Evolutionary conservation across 2,113 vertebrate genomes (phyloP), one percentile per base, ranked within the genome.

Genomic region (Myrmecophaga tridactyla): DNA sequence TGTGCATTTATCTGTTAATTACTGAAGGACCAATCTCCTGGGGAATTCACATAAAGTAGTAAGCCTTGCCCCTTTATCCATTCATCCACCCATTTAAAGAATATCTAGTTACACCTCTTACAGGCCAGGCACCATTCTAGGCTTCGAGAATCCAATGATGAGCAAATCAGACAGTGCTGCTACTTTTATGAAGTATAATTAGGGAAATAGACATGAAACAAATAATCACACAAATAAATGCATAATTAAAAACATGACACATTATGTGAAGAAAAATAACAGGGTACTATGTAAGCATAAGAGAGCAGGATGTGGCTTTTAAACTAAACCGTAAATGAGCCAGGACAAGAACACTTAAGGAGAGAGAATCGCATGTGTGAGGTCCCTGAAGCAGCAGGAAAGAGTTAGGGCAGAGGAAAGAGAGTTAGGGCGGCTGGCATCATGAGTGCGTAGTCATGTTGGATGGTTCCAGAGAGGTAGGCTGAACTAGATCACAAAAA

Each of bases 371-470:
- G 43, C 29, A 25, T 0, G 5, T 21, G 25, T 60, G 43, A 53
- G 84, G 83, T 7, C 34, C 70, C 62, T 10, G 62, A 6, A 63
- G 51, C 77, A n/a, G 62, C 29, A 39, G 36, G 34, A 75, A 41
- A 15, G 43, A 12, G 43, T 11, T 14, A 3, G 46, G 82, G n/a
- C 48, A 7, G 25, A n/a, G 20, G 18, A 23, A 39, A 31, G 56
- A 56, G 65, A 20, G 36, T 34, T 36, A 25, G 46, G 17, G 25
- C 27, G 69, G 67, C 53, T 10, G 1, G 51, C 29, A 8, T 11
- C 36, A 2, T 4, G 1, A 25, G 3, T 41, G 18, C 67, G 18
- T n/a, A n/a, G n/a, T n/a, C n/a, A n/a, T n/a, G n/a, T n/a, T 27
- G 65, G 27, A 39, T 18, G n/a, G 6, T 31, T 31, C n/a, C 69